phyloP scores from a whole-genome alignment of 2,113 vertebrate genomes.

The Pteruthius melanotis region DNA sequence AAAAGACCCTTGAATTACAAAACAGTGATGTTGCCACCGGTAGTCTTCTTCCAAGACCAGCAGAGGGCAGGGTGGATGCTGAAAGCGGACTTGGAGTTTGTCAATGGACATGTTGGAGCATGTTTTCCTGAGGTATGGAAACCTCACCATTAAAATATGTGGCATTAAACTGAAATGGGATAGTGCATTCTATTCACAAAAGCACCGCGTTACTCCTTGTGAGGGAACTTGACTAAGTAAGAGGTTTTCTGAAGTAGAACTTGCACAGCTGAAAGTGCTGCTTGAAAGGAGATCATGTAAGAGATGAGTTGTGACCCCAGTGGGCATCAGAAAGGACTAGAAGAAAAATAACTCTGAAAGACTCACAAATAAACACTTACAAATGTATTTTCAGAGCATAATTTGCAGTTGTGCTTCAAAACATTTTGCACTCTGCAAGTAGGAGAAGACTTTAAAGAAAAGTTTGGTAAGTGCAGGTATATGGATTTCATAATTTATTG shows the following conservation, averaged over 20 bases:
- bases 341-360: background rate
- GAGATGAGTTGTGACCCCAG: background rate
- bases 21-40: fast-evolving
- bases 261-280: background rate
- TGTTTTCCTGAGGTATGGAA: constrained; percentile 60
- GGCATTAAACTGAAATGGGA: background rate
- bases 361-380: background rate
- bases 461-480: background rate
- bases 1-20: background rate
- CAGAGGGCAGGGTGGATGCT: constrained; percentile 71
- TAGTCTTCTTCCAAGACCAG: background rate
- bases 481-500: background rate
- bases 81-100: background rate
- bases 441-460: background rate
- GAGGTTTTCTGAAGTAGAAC: background rate
- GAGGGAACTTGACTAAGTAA: background rate
- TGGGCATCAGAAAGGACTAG: background rate
- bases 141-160: constrained; percentile 33
- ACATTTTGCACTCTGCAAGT: background rate
- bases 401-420: background rate
- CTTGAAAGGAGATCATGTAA: background rate
- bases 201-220: background rate
- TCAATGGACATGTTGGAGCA: constrained; percentile 74
- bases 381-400: background rate
- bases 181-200: background rate